These are phyloP conservation scores for Mystacides longicornis DNA, from an alignment of 2,888 invertebrate species.

Conservation along the genomic window DNA sequence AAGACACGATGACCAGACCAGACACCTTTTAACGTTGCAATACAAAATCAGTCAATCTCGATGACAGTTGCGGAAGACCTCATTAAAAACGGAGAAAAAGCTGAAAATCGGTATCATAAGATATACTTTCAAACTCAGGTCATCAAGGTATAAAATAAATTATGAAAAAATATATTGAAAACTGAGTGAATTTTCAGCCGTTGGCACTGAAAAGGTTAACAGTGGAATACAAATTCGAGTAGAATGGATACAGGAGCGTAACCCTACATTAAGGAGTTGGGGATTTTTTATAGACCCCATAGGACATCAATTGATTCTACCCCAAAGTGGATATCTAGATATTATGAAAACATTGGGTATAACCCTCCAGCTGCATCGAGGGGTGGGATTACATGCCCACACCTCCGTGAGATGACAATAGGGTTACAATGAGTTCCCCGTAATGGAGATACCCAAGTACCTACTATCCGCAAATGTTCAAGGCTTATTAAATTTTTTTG, in stretches of 20 bases:
- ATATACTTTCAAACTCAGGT: too few species aligned
- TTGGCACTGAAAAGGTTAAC: not conserved
- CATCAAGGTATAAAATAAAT: too few species aligned
- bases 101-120: too few species aligned
- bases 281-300: conserved; percentile 24
- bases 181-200: too few species aligned
- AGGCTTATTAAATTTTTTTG: too few species aligned
- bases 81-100: too few species aligned
- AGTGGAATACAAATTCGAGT: not conserved
- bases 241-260: not conserved
- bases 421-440: conserved; percentile 6
- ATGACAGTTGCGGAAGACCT: too few species aligned
- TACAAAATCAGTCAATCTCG: too few species aligned
- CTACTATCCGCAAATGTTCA: too few species aligned
- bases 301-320: conserved; percentile 25
- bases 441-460: too few species aligned
- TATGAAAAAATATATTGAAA: conserved; percentile 14
- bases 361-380: conserved; percentile 13
- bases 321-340: conserved; percentile 26
- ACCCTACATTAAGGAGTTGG: conserved; percentile 18
- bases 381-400: conserved; percentile 14
- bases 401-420: not conserved
- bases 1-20: too few species aligned
- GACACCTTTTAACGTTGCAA: too few species aligned
- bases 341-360: conserved; percentile 25